phyloP scores from a whole-genome alignment of 2,888 invertebrate genomes.

The Tiliacea aurago region DNA sequence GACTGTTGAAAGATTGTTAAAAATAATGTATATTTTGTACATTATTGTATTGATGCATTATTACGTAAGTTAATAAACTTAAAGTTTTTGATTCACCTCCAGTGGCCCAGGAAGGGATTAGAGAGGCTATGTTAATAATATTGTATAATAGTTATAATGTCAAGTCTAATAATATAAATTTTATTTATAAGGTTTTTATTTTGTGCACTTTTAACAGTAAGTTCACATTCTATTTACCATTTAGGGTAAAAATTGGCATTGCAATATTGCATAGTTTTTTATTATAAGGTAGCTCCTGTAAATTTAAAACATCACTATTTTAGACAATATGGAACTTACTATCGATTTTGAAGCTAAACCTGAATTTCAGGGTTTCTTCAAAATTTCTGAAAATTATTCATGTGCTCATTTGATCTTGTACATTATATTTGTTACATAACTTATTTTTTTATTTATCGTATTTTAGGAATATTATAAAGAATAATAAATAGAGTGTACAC shows the following conservation, averaged over 20 bases:
- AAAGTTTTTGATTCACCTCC: constrained; percentile 79
- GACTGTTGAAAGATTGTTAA: constrained; percentile 90
- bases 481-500: constrained; percentile 75
- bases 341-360: constrained; percentile 56
- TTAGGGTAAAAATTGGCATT: constrained; percentile 63
- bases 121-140: constrained; percentile 79
- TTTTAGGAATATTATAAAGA: constrained; percentile 80
- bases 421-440: constrained; percentile 80
- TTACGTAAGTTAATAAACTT: constrained; percentile 81
- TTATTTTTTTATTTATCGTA: constrained; percentile 83
- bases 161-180: constrained; percentile 69
- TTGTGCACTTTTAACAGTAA: constrained; percentile 65
- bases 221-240: constrained; percentile 53
- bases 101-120: constrained; percentile 70
- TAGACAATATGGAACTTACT: constrained; percentile 52
- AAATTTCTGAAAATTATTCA: constrained; percentile 54
- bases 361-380: constrained; percentile 39
- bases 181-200: constrained; percentile 66
- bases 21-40: constrained; percentile 89
- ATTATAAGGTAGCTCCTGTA: constrained; percentile 45
- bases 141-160: constrained; percentile 70
- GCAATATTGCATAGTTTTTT: constrained; percentile 69
- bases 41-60: constrained; percentile 85
- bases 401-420: constrained; percentile 78
- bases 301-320: constrained; percentile 61